phyloP scores from a whole-genome alignment of 2,888 invertebrate genomes.

The Dryobotodes eremita region DNA sequence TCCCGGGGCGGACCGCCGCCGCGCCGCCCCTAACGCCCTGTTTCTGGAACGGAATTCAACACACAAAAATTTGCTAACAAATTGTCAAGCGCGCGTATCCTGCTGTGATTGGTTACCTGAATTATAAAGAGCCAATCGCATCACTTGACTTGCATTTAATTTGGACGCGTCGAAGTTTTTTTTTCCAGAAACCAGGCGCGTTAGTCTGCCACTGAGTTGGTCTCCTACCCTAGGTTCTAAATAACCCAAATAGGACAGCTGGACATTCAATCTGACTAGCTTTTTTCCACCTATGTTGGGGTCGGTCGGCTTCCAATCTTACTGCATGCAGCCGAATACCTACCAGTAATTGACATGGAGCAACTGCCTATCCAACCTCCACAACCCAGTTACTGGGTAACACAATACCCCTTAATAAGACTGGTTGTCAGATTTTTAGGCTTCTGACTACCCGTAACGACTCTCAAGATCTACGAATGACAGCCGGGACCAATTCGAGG shows the following conservation, averaged over 20 bases:
- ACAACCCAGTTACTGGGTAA: no score
- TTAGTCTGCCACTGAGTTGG: not conserved
- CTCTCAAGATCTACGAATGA: no score
- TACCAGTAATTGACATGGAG: not conserved
- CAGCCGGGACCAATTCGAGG: no score
- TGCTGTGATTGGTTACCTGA: not conserved
- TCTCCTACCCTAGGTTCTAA: no score
- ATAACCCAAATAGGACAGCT: not conserved
- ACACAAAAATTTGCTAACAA: no score
- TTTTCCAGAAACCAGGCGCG: not conserved
- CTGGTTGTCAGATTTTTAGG: no score
- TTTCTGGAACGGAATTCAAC: no score
- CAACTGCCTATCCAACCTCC: no score
- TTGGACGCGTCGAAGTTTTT: not conserved
- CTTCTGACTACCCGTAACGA: no score
- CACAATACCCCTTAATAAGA: no score
- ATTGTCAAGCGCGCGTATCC: not conserved
- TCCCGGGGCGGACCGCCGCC: no score
- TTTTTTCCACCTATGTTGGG: not conserved
- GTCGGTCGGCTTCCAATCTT: not conserved
- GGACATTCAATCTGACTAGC: not conserved
- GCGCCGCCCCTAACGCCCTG: no score
- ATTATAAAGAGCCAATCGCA: not conserved
- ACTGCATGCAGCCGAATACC: not conserved
- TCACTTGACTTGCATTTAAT: not conserved